These are phyloP conservation scores for Anorthoa munda DNA, from an alignment of 2,888 invertebrate genomes.

Conservation along the genomic window DNA sequence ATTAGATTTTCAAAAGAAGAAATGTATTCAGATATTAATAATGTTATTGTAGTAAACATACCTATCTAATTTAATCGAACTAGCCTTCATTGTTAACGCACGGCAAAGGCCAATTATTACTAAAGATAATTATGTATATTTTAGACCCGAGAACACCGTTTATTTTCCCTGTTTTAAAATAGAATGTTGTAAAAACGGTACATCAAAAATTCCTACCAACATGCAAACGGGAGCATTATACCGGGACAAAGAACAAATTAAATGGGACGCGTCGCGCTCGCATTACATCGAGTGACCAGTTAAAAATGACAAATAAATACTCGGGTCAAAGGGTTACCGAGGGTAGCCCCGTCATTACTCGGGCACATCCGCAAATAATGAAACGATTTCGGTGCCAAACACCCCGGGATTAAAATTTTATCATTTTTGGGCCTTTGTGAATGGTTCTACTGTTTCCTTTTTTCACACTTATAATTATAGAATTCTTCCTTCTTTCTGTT, in stretches of 20 bases:
- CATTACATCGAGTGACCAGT: conserved; percentile 70
- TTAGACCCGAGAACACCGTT: too few species aligned
- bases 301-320: conserved; percentile 74
- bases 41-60: too few species aligned
- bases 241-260: conserved; percentile 56
- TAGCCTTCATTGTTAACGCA: too few species aligned
- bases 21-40: neutral
- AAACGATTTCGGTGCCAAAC: conserved; percentile 25
- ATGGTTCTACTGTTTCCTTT: neutral
- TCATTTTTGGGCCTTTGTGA: neutral
- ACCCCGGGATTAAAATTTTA: conserved; percentile 13
- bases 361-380: conserved; percentile 35
- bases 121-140: neutral
- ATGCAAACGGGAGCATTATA: conserved; percentile 33
- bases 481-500: too few species aligned
- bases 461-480: neutral
- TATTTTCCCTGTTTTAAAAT: neutral
- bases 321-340: conserved; percentile 52
- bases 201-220: conserved; percentile 19
- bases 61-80: too few species aligned
- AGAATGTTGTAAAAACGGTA: neutral
- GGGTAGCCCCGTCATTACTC: conserved; percentile 27
- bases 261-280: conserved; percentile 60
- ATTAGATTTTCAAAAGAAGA: neutral
- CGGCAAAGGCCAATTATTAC: too few species aligned